Base-by-base conservation (phyloP, 2,888 invertebrate genomes). In the Orthonevra nobilis region DNA sequence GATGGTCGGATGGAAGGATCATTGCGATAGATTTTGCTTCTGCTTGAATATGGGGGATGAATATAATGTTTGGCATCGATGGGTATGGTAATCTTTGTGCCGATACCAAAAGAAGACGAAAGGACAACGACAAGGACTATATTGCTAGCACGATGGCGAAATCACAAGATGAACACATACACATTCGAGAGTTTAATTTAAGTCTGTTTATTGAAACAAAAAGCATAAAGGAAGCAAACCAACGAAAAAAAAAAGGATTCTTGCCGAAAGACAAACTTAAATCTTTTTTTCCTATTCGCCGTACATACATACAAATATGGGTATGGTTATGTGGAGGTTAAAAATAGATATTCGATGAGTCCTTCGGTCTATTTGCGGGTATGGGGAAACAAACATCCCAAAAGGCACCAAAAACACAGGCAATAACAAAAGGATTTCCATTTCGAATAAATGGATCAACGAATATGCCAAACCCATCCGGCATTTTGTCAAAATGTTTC, bases 71-170 rank as follows among this genome's bases (percentile, higher is more conserved):
- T 60, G 44, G 38, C 34, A 48, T 61, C 60, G 54, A 54, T 61
- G 50, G 60, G 60, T 61, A 68, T 79, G 79, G 66, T 79, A 79
- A 79, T 68, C 73, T 68, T 61, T 58, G 61, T 70, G 14, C 42
- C 40, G 48, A 79, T 73, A 42, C 34, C 42, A 34, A 46, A 79
- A 66, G 44, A 72, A 79, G 66, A 46, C 72, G 38, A 72, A 66
- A 79, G 77, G 77, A 79, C 77, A 54, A 38, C 44, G 64, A 42
- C 32, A 20, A 36, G 19, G 19, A 20, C 23, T 10, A 34, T 14
- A 48, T 36, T 46, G 36, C 23, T 3, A 2, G 15, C n/a, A 61
- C 46, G 38, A 48, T 20, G 70, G 34, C 42, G 26, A 60, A 73
- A 68, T 73, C 61, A 56, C 73, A 48, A 56, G 36, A 48, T 32